A percentile compares a stretch with the other conserved stretches of the same genome.
phyloP scores from a whole-genome alignment of 2,113 vertebrate species.

The Seriola rivoliana region DNA sequence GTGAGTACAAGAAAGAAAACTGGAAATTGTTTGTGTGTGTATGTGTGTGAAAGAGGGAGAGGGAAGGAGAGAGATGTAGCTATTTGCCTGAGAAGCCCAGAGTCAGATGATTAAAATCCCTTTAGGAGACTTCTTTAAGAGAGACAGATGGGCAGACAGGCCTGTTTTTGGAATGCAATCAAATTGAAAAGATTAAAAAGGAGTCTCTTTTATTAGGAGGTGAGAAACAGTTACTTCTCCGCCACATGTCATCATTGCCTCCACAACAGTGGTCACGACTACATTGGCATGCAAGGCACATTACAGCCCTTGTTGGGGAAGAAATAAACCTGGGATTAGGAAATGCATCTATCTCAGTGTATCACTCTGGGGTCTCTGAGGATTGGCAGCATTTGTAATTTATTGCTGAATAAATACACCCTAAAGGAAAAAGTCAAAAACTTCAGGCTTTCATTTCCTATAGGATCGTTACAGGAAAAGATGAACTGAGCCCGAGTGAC shows the following conservation, averaged over 20 bases:
- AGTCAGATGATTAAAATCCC: constrained; percentile 84
- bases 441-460: constrained; percentile 9
- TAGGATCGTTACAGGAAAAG: constrained; percentile 28
- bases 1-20: constrained; percentile 71
- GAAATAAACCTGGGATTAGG: constrained; percentile 74
- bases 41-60: constrained; percentile 26
- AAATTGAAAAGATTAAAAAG: constrained; percentile 83
- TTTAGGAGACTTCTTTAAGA: constrained; percentile 84
- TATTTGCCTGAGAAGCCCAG: constrained; percentile 79
- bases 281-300: constrained; percentile 73
- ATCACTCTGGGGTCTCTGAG: constrained; percentile 57
- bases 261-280: constrained; percentile 76
- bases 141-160: constrained; percentile 83
- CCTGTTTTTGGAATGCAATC: constrained; percentile 82
- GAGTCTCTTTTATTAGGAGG: constrained; percentile 81
- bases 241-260: constrained; percentile 80
- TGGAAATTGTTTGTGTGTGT: constrained; percentile 63
- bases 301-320: constrained; percentile 63
- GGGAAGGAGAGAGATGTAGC: constrained; percentile 72
- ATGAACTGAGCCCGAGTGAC: constrained; percentile 10
- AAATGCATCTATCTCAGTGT: constrained; percentile 60
- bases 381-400: constrained; percentile 59
- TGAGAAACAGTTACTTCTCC: constrained; percentile 83
- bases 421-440: constrained; percentile 19
- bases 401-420: constrained; percentile 46